Percentiles rank a stretch among this genome's conserved stretches.
phyloP scores from a whole-genome alignment of 2,113 vertebrate genomes.

The Poeciliopsis turrubarensis region DNA sequence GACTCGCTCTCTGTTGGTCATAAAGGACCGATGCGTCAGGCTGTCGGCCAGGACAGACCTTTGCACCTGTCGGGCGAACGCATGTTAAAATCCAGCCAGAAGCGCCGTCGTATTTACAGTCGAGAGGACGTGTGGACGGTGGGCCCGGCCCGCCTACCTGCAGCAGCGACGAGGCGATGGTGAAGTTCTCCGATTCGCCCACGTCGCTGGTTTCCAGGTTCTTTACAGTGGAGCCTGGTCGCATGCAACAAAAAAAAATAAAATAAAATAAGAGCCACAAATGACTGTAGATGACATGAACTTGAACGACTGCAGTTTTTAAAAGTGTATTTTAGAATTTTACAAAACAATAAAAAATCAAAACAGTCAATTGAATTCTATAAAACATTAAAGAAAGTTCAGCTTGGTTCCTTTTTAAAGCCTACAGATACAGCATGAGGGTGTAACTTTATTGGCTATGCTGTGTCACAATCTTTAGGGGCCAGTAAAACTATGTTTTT shows the following conservation, averaged over 20 bases:
- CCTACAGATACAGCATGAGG: no score
- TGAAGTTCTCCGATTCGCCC: conserved; percentile 82
- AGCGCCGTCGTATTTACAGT: neutral
- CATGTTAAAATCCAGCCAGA: neutral
- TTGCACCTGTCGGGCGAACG: conserved; percentile 80
- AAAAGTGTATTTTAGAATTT: neutral
- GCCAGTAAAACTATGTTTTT: no score
- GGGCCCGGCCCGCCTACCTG: conserved; percentile 71
- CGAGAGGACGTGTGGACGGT: neutral
- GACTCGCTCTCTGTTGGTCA: conserved; percentile 86
- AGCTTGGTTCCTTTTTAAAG: no score
- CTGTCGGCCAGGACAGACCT: conserved; percentile 77
- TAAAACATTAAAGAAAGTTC: no score
- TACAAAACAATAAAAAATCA: no score
- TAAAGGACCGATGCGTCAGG: conserved; percentile 87
- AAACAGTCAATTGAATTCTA: no score
- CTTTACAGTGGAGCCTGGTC: conserved; percentile 80
- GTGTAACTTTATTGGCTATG: no score
- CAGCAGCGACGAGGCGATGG: conserved; percentile 77
- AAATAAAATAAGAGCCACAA: neutral
- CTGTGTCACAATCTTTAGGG: no score
- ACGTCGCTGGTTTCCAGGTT: conserved; percentile 90
- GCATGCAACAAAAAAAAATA: neutral
- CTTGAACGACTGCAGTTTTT: neutral
- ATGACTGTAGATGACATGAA: neutral